phyloP scores from a whole-genome alignment of 2,888 invertebrate species.

The Zonitis immaculata region DNA sequence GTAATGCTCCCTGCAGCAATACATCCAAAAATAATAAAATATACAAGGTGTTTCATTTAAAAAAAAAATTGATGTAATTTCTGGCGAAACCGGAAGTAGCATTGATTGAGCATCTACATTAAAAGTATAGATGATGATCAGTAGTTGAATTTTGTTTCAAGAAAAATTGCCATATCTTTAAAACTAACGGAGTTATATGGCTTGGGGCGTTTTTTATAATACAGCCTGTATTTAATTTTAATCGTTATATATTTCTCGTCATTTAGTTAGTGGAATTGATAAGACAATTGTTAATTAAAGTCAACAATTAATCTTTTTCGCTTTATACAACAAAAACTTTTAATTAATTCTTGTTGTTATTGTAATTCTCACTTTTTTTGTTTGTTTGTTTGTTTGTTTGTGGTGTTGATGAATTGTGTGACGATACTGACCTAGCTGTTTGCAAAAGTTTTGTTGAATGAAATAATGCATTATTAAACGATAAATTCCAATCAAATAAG shows the following conservation, averaged over 20 bases:
- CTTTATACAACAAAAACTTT: conserved; percentile 8
- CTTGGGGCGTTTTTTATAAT: too few species aligned
- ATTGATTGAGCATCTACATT: too few species aligned
- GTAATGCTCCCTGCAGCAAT: too few species aligned
- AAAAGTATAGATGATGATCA: too few species aligned
- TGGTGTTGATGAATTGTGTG: conserved; percentile 11
- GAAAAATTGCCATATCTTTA: background rate
- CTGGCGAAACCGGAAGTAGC: too few species aligned
- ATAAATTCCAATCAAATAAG: background rate
- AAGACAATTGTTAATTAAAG: conserved; percentile 6
- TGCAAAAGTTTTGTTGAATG: conserved; percentile 6
- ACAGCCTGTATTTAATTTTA: background rate
- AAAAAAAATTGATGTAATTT: too few species aligned
- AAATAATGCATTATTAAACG: background rate
- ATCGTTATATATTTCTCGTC: background rate
- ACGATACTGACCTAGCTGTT: conserved; percentile 15
- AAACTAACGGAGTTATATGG: background rate
- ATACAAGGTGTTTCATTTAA: too few species aligned
- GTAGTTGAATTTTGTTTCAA: too few species aligned
- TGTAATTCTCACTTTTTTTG: background rate
- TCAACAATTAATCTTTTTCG: conserved; percentile 9
- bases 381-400: background rate
- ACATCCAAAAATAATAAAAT: too few species aligned
- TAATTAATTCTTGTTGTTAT: conserved; percentile 8
- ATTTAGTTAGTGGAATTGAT: background rate